Conservation (phyloP, 1,140 invertebrate genomes). For the Caenorhabditis latens region DNA sequence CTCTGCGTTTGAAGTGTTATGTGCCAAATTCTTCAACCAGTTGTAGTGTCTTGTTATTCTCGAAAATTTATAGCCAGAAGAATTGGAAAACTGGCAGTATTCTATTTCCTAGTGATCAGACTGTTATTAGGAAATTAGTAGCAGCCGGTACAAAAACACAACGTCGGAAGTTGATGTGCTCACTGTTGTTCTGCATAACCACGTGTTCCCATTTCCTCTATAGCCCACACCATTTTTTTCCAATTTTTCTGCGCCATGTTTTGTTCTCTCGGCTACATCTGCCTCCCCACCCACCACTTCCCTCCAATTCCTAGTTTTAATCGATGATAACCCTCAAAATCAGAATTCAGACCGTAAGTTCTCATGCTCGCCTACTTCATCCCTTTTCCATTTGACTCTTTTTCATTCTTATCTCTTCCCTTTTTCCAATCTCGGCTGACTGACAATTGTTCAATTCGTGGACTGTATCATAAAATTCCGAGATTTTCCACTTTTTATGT, state of each 20-base stretch:
- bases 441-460: conserved; percentile 14
- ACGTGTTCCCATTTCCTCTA: conserved; percentile 11
- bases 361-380: conserved; percentile 50
- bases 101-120: not conserved
- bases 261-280: conserved; percentile 20
- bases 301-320: conserved; percentile 19
- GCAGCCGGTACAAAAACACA: not conserved
- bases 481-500: not conserved
- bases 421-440: conserved; percentile 3
- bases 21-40: not conserved
- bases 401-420: conserved; percentile 20
- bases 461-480: conserved; percentile 47
- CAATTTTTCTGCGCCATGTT: conserved; percentile 16
- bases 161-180: not conserved
- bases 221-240: too few relatives aligned
- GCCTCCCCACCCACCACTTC: not conserved
- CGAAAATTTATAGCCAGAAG: not conserved
- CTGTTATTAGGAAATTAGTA: not conserved
- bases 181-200: not conserved
- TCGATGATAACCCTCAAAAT: conserved; percentile 13
- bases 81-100: not conserved
- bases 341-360: conserved; percentile 29
- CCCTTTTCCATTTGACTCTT: not conserved
- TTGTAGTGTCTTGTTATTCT: not conserved
- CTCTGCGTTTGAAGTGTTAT: not conserved